Evolutionary conservation across 2,797 vertebrate species (phyloP).

Genomic region (Pristis pectinata): DNA sequence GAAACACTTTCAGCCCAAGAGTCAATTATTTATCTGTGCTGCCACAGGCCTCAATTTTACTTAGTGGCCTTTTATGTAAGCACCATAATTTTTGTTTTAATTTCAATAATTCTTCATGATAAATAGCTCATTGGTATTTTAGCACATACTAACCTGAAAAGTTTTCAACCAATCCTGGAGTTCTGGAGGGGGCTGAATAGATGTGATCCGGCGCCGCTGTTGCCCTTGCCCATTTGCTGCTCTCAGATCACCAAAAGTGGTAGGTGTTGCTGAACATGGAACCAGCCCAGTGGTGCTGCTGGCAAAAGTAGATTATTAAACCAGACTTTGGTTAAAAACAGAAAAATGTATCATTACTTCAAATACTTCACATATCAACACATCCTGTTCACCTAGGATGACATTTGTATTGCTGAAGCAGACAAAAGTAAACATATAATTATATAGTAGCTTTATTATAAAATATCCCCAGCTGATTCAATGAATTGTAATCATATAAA

Average conservation of each 20-base stretch:
- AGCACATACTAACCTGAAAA: constrained; percentile 78
- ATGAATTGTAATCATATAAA: not conserved
- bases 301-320: constrained; percentile 9
- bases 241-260: constrained; percentile 93
- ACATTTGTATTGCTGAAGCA: not conserved
- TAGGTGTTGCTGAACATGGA: constrained; percentile 91
- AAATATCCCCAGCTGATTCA: not conserved
- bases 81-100: not conserved
- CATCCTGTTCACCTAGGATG: not conserved
- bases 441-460: not conserved
- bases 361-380: not conserved
- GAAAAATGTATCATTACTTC: not conserved
- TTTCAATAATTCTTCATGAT: not conserved
- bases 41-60: not conserved
- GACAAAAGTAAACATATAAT: not conserved
- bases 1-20: no score
- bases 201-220: constrained; percentile 87
- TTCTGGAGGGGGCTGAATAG: constrained; percentile 89
- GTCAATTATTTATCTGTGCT: no score
- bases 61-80: no score
- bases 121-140: not conserved
- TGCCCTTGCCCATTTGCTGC: constrained; percentile 94
- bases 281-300: constrained; percentile 85
- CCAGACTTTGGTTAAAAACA: not conserved
- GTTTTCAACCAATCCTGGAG: constrained; percentile 99